A percentile compares a stretch with the other conserved stretches of the same genome.
phyloP scores from a whole-genome alignment of 2,888 invertebrate species.

The Cantharis rustica region DNA sequence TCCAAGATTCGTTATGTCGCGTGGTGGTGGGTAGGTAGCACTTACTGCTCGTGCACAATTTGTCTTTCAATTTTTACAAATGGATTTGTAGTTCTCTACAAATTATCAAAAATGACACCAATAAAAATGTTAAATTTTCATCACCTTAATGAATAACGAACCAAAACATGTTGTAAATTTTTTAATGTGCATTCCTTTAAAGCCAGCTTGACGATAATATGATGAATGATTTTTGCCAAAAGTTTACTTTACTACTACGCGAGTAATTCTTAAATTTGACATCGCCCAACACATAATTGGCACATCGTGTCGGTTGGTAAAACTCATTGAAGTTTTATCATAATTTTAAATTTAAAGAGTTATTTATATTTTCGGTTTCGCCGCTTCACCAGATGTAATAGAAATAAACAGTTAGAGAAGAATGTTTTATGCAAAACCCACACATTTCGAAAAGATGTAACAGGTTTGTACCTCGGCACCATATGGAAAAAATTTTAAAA shows the following conservation, averaged over 20 bases:
- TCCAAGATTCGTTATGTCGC: background rate
- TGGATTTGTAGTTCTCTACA: background rate
- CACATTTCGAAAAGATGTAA: background rate
- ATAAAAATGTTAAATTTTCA: background rate
- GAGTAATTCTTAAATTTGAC: background rate
- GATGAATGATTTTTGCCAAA: background rate
- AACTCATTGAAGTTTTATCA: slow-evolving; percentile 1
- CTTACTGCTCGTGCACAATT: background rate
- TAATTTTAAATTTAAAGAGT: background rate
- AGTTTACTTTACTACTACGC: background rate
- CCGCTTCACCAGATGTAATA: background rate
- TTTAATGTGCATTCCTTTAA: background rate
- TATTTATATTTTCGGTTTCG: background rate
- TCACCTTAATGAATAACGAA: background rate
- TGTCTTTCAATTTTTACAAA: slow-evolving; percentile 5
- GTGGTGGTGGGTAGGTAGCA: background rate
- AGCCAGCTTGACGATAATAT: background rate
- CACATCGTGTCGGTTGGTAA: background rate
- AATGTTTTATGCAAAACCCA: background rate
- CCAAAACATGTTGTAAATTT: background rate
- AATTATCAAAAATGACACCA: background rate
- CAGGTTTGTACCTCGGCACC: background rate
- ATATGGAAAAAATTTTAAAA: background rate
- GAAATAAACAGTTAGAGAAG: background rate
- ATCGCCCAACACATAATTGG: background rate